Evolutionary conservation across 2,888 invertebrate genomes (phyloP).

Genomic region (Eupithecia exiguata): DNA sequence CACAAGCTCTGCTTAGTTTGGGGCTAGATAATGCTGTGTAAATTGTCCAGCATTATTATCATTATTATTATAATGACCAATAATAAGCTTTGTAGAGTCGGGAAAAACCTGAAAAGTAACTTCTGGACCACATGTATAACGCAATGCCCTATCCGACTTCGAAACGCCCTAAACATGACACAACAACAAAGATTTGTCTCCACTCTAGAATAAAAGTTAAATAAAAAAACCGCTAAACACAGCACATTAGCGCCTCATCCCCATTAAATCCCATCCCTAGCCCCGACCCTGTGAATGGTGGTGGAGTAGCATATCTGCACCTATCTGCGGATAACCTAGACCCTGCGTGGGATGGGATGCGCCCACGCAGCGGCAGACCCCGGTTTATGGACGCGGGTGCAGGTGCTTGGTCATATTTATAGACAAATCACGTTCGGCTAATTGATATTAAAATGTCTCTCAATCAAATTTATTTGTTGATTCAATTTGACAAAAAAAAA

Average conservation of each 20-base stretch:
- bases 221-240: background rate
- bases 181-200: background rate
- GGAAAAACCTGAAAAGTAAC: background rate
- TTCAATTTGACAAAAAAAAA: background rate
- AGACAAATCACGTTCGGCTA: background rate
- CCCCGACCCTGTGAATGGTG: slow-evolving; percentile 10
- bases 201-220: background rate
- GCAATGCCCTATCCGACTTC: background rate
- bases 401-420: background rate
- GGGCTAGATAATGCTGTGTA: too few relatives aligned
- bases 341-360: slow-evolving; percentile 27
- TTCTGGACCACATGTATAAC: background rate
- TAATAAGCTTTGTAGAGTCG: background rate
- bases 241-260: background rate
- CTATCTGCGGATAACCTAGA: slow-evolving; percentile 30
- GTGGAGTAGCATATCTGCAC: slow-evolving; percentile 29
- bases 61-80: background rate
- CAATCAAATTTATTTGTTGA: background rate
- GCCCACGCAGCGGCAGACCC: slow-evolving; percentile 20
- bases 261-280: background rate
- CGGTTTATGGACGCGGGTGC: slow-evolving; percentile 19
- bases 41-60: too few relatives aligned
- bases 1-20: too few relatives aligned
- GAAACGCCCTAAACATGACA: background rate
- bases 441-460: background rate